Percentiles rank a stretch among this genome's conserved stretches.
Evolutionary conservation across 2,113 vertebrate species (phyloP).

Genomic region (Phyllostomus discolor): DNA sequence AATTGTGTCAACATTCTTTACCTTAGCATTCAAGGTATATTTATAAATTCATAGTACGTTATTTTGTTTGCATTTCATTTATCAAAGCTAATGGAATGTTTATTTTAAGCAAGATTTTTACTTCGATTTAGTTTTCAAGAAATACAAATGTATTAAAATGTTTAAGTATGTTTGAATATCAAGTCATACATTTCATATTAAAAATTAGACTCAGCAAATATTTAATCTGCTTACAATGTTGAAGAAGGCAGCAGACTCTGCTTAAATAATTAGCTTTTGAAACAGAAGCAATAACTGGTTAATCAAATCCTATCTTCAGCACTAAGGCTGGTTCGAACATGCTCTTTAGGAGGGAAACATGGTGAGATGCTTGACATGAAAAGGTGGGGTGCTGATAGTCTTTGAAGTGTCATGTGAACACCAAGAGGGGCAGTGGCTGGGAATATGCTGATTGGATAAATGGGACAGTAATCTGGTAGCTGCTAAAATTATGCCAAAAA

Average conservation of each 20-base stretch:
- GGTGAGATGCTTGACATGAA: neutral
- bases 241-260: neutral
- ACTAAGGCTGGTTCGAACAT: neutral
- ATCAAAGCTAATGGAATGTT: neutral
- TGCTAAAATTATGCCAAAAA: neutral
- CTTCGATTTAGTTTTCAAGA: conserved; percentile 14
- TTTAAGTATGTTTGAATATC: conserved; percentile 23
- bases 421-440: neutral
- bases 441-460: neutral
- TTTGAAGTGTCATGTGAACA: neutral
- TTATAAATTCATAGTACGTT: conserved; percentile 4
- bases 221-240: conserved; percentile 35
- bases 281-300: conserved; percentile 8
- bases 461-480: neutral
- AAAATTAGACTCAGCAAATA: conserved; percentile 4
- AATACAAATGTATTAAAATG: conserved; percentile 1
- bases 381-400: neutral
- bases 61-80: conserved; percentile 46
- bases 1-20: neutral
- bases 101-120: conserved; percentile 17
- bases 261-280: conserved; percentile 25
- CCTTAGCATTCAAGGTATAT: neutral
- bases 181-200: conserved; percentile 22
- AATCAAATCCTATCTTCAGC: neutral
- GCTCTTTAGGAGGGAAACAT: neutral